Evolutionary conservation across 2,797 vertebrate species (phyloP).

Genomic region (Xenops minutus): DNA sequence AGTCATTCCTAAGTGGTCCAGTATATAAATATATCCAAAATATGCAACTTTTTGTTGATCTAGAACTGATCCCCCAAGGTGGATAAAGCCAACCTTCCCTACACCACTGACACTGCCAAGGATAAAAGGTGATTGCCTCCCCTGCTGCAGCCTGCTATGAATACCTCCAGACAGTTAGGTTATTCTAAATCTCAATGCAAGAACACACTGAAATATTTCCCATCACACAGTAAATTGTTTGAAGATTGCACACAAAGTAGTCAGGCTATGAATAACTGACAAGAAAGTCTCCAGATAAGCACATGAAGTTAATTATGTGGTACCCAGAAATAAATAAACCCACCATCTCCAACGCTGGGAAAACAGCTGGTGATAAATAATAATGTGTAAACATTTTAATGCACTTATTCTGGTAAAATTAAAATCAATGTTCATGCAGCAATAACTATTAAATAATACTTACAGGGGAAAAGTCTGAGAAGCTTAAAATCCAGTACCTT

Average conservation of each 20-base stretch:
- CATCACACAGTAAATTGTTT: conserved; percentile 16
- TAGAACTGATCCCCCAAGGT: background rate
- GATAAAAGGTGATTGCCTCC: background rate
- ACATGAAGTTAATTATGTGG: conserved; percentile 18
- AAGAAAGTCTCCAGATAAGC: conserved; percentile 49
- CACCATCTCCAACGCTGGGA: background rate
- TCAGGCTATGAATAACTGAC: conserved; percentile 55
- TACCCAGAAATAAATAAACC: conserved; percentile 53
- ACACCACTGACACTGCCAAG: background rate
- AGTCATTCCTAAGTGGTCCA: background rate
- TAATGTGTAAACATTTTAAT: conserved; percentile 33
- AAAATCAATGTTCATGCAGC: conserved; percentile 46
- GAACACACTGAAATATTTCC: conserved; percentile 41
- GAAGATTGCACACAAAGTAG: conserved; percentile 49
- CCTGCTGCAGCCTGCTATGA: background rate
- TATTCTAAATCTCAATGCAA: conserved; percentile 9
- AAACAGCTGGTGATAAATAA: conserved; percentile 58
- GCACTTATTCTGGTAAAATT: conserved; percentile 59
- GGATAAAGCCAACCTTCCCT: background rate
- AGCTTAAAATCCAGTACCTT: conserved; percentile 39
- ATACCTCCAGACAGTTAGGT: conserved; percentile 15
- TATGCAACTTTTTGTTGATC: background rate
- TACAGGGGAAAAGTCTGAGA: background rate
- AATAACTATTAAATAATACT: conserved; percentile 53
- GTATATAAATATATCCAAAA: background rate